Percentiles rank a stretch among this genome's conserved stretches.
These are phyloP conservation scores for Sitodiplosis mosellana DNA, from an alignment of 1,140 invertebrate genomes.

Conservation along the genomic window DNA sequence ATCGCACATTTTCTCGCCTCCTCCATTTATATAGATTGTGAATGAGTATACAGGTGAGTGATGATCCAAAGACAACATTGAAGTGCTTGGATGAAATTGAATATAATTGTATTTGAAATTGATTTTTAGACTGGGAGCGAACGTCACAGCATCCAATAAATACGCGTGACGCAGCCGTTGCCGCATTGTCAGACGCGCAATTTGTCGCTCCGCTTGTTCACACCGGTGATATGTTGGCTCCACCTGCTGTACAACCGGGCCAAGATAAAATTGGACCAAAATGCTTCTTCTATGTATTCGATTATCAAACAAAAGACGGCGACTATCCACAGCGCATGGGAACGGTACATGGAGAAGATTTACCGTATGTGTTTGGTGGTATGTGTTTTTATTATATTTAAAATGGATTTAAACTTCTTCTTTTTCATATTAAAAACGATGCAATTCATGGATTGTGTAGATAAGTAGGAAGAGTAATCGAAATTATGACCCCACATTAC, in stretches of 20 bases:
- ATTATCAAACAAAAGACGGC: constrained; percentile 81
- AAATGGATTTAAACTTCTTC: too few species aligned
- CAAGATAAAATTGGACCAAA: constrained; percentile 19
- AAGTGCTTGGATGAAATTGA: neutral
- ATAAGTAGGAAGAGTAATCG: too few species aligned
- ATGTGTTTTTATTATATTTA: too few species aligned
- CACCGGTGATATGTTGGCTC: constrained; percentile 57
- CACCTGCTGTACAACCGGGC: constrained; percentile 24
- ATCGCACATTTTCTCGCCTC: neutral
- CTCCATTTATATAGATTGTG: neutral
- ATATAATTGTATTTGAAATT: neutral
- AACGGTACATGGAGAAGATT: constrained; percentile 80
- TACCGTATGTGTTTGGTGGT: constrained; percentile 50
- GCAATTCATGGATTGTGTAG: too few species aligned
- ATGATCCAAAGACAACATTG: neutral
- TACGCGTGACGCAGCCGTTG: constrained; percentile 78
- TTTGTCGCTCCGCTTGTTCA: constrained; percentile 71
- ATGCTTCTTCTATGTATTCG: constrained; percentile 83
- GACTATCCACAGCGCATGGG: constrained; percentile 75
- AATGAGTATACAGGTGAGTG: too few species aligned
- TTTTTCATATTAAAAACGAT: too few species aligned
- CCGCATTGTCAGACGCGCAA: constrained; percentile 81
- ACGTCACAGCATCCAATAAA: constrained; percentile 81
- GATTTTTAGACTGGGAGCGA: constrained; percentile 63
- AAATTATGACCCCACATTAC: too few species aligned